A percentile compares a stretch with the other conserved stretches of the same genome.
phyloP scores from a whole-genome alignment of 2,888 invertebrate species.

The Malacosoma neustria region DNA sequence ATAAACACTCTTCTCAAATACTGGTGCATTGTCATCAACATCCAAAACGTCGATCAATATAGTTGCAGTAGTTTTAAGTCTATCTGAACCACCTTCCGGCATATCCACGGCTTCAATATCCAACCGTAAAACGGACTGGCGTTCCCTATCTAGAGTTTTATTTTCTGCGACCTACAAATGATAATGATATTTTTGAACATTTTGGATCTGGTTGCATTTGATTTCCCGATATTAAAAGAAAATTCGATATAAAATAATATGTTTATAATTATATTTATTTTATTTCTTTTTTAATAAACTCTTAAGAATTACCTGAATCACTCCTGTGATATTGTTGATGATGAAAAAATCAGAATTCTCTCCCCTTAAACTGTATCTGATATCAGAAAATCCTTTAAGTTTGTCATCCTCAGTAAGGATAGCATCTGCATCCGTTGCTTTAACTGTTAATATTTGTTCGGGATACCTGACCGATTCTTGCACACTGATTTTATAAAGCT shows the following conservation, averaged over 20 bases:
- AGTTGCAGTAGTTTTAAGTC: conserved; percentile 77
- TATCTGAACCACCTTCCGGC: conserved; percentile 80
- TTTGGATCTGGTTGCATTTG: neutral
- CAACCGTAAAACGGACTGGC: conserved; percentile 79
- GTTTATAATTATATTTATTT: no score
- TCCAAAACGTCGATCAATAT: conserved; percentile 82
- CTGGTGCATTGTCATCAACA: conserved; percentile 86
- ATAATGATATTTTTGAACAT: neutral
- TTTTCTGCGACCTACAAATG: conserved; percentile 71
- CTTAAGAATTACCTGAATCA: conserved; percentile 79
- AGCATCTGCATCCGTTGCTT: conserved; percentile 82
- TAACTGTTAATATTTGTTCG: conserved; percentile 79
- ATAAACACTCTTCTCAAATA: conserved; percentile 77
- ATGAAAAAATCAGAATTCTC: conserved; percentile 83
- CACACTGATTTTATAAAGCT: conserved; percentile 81
- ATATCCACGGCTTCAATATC: conserved; percentile 85
- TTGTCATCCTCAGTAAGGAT: conserved; percentile 73
- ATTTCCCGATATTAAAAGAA: no score
- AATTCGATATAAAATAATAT: no score
- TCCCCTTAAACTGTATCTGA: conserved; percentile 82
- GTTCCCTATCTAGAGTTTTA: conserved; percentile 82
- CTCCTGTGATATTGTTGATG: conserved; percentile 81
- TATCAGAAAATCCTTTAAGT: conserved; percentile 78
- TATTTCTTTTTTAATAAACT: no score
- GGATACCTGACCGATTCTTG: conserved; percentile 81